Evolutionary conservation across 2,888 invertebrate genomes (phyloP).

Genomic region (Drosophila percnosoma): DNA sequence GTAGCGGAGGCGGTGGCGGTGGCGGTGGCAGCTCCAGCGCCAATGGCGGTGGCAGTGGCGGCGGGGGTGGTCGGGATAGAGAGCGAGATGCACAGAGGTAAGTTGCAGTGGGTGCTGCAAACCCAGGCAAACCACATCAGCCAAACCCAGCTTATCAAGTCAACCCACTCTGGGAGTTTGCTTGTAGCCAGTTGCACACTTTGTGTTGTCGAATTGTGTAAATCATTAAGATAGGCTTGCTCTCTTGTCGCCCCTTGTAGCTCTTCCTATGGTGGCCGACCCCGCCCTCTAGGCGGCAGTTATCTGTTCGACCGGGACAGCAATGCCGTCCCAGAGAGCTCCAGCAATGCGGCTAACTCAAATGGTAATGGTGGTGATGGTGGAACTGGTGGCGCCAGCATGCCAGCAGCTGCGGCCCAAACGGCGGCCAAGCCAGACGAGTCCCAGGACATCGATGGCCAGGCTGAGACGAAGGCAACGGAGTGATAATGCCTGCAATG

Average conservation of each 20-base stretch:
- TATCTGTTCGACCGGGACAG: slow-evolving; percentile 84
- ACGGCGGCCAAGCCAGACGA: slow-evolving; percentile 54
- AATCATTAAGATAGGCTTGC: slow-evolving; percentile 84
- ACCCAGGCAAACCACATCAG: slow-evolving; percentile 12
- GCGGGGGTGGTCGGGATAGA: slow-evolving; percentile 56
- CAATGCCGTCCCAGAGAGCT: slow-evolving; percentile 72
- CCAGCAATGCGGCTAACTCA: slow-evolving; percentile 54
- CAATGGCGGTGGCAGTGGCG: slow-evolving; percentile 41
- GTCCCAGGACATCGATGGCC: slow-evolving; percentile 25
- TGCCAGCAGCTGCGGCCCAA: slow-evolving; percentile 70
- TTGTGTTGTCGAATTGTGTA: slow-evolving; percentile 60
- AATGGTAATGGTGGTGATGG: slow-evolving; percentile 55
- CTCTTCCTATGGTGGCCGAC: slow-evolving; percentile 84
- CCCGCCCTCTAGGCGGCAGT: slow-evolving; percentile 83
- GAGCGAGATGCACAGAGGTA: slow-evolving; percentile 70
- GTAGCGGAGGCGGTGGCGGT: slow-evolving; percentile 53
- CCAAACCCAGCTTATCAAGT: background rate
- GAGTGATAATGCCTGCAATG: slow-evolving; percentile 15
- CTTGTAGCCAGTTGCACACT: slow-evolving; percentile 6
- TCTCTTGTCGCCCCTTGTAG: slow-evolving; percentile 85
- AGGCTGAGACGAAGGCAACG: slow-evolving; percentile 46
- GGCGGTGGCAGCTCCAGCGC: slow-evolving; percentile 49
- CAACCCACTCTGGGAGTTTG: slow-evolving; percentile 1
- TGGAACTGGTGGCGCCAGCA: slow-evolving; percentile 43
- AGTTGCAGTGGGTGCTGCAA: slow-evolving; percentile 75